These are phyloP conservation scores for Diarsia dahlii DNA, from an alignment of 2,888 invertebrate genomes.

Conservation along the genomic window DNA sequence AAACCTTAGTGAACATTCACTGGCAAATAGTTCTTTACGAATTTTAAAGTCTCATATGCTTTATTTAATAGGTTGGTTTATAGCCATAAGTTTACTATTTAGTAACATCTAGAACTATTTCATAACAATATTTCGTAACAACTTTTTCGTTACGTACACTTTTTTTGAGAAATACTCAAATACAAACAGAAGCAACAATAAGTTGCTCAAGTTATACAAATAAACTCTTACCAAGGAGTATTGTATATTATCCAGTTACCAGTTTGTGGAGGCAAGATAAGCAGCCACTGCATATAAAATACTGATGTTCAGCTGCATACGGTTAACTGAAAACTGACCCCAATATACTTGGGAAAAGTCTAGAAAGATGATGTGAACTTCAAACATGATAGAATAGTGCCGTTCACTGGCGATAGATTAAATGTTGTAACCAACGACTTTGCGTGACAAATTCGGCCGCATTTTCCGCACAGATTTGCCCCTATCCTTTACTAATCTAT, in stretches of 20 bases:
- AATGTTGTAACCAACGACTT: not conserved
- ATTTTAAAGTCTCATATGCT: too few relatives aligned
- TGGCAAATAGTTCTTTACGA: too few relatives aligned
- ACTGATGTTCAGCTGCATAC: not conserved
- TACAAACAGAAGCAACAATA: too few relatives aligned
- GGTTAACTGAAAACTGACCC: not conserved
- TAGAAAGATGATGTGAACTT: not conserved
- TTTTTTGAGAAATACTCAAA: too few relatives aligned
- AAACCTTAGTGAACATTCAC: too few relatives aligned
- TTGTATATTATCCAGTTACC: not conserved
- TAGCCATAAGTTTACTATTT: too few relatives aligned
- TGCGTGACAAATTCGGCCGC: not conserved
- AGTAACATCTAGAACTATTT: too few relatives aligned
- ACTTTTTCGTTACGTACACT: too few relatives aligned
- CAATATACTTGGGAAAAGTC: not conserved
- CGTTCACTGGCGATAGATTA: not conserved
- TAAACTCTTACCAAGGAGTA: not conserved
- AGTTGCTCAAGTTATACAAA: not conserved
- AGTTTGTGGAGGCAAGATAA: not conserved
- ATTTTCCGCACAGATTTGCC: slow-evolving; percentile 4
- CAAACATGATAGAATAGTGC: not conserved
- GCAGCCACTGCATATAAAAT: not conserved
- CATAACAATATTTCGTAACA: too few relatives aligned
- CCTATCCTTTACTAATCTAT: not conserved
- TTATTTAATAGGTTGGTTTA: too few relatives aligned